Base-by-base conservation (phyloP, 2,797 vertebrate species). In the Trachurus trachurus region DNA sequence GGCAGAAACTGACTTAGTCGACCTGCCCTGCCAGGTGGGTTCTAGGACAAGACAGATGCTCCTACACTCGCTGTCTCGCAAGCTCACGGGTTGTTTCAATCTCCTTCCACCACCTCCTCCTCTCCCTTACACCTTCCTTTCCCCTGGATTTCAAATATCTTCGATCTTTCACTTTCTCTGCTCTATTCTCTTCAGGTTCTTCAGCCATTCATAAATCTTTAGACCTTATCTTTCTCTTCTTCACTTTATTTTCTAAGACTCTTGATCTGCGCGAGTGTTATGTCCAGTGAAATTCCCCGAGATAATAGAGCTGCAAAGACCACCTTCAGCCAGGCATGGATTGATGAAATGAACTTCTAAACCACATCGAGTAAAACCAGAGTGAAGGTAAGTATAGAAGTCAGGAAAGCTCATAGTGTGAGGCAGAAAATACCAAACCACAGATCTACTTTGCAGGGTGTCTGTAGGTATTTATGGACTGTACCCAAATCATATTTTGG, bases 21-120 rank as follows among this genome's bases (percentile, higher is more conserved):
- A 82, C 86, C 84, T 86, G 86, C 84, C 87, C 79, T 47, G 50
- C 77, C 88, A 91, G 88, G 87, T 87, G 91, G 66, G 66, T 60
- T 64, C 52, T 15, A 11, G 56, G 63, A 69, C 9, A 12, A 77
- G 59, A 67, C 89, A 92, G 87, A 84, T 92, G 89, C 65, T 58
- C 4, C 11, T 49, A 76, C 66, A 17, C 50, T 66, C 6, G 10
- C 42, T 17, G 21, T n/a, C 49, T 65, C 42, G 12, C 1, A 6
- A 65, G 71, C 50, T 78, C 5, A 9, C 1, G 0, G 21, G 26
- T n/a, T n/a, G n/a, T n/a, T n/a, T n/a, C n/a, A n/a, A n/a, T n/a
- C n/a, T n/a, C n/a, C n/a, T n/a, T n/a, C n/a, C n/a, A n/a, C n/a
- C 58, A 10, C 45, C 66, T 52, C 59, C 66, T 52, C 59, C 45